Evolutionary conservation across 2,888 invertebrate species (phyloP), one percentile per base, ranked within the genome.

Genomic region (Callosobruchus maculatus): DNA sequence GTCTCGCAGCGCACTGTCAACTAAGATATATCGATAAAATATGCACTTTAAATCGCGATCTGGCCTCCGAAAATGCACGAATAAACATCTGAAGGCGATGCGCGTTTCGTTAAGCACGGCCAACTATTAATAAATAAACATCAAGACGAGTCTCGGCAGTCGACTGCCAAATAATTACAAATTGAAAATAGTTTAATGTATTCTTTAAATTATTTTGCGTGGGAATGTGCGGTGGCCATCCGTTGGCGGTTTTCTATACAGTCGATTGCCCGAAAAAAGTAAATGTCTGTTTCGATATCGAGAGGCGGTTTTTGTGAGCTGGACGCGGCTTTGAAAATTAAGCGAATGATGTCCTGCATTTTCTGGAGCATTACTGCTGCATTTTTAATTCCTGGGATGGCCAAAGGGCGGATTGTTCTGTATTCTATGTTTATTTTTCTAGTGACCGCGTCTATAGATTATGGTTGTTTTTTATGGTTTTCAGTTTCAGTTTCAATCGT

Each of bases 11-110:
- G 85, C 84, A 84, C 81, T 85, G 86, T 85, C 86, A 84, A 84
- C 84, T 80, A 82, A 86, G 86, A 87, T 86, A 86, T 87, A 87
- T 87, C 85, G 86, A 83, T 86, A 86, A 86, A 85, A 84, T 86
- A 87, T 86, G 86, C 86, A 84, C 84, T 85, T 84, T 83, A 84
- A 85, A 85, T 81, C 80, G 80, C 78, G 79, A 79, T 74, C 78
- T 76, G 77, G 74, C 76, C 76, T 77, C 78, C 79, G 81, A 80
- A 83, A 83, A 83, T 83, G 80, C 80, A 77, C 76, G 81, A 83
- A 82, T 81, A 83, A 83, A 82, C 83, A 82, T 80, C 80, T 77
- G 79, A 77, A 77, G 75, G 77, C 77, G 77, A 74, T 76, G 73
- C 78, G 76, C 78, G 78, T 75, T 74, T 74, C 76, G 20, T 22